phyloP scores from a whole-genome alignment of 2,797 vertebrate genomes.

The Enoplosus armatus region DNA sequence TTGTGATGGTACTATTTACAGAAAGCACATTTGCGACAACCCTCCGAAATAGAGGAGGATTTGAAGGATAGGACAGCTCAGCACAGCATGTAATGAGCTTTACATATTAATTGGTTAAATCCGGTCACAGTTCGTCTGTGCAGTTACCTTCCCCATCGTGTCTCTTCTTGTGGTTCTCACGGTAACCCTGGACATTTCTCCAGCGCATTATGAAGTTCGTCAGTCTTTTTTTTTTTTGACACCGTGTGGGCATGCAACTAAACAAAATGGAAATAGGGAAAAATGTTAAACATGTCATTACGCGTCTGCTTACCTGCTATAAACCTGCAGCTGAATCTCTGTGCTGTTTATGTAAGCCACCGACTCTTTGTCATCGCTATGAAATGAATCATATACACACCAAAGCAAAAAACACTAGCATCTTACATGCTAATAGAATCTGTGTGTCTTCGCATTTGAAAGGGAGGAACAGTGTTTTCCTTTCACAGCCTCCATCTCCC shows the following conservation, averaged over 20 bases:
- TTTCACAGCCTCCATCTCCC: not conserved
- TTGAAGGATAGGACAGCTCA: constrained; percentile 20
- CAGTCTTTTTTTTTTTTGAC: constrained; percentile 13
- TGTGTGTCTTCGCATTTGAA: constrained; percentile 7
- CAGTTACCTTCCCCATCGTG: not conserved
- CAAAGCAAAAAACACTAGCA: not conserved
- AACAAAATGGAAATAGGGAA: not conserved
- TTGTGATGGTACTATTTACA: constrained; percentile 5
- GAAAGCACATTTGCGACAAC: constrained; percentile 7
- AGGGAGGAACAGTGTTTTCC: not conserved
- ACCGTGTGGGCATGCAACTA: not conserved
- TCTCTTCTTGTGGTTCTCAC: not conserved
- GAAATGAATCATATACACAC: not conserved
- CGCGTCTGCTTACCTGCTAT: not conserved
- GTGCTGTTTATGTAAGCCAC: too few relatives aligned
- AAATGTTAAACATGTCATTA: not conserved
- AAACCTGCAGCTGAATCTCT: constrained; percentile 16
- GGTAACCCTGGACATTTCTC: not conserved
- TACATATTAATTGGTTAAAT: constrained; percentile 34
- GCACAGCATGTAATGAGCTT: constrained; percentile 36
- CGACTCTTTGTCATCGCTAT: not conserved
- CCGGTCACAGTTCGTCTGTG: not conserved
- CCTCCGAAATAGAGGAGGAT: constrained; percentile 13
- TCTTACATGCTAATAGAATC: not conserved
- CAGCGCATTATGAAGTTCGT: not conserved